phyloP scores from a whole-genome alignment of 2,113 vertebrate species.

The Epinephelus cyanopodus region DNA sequence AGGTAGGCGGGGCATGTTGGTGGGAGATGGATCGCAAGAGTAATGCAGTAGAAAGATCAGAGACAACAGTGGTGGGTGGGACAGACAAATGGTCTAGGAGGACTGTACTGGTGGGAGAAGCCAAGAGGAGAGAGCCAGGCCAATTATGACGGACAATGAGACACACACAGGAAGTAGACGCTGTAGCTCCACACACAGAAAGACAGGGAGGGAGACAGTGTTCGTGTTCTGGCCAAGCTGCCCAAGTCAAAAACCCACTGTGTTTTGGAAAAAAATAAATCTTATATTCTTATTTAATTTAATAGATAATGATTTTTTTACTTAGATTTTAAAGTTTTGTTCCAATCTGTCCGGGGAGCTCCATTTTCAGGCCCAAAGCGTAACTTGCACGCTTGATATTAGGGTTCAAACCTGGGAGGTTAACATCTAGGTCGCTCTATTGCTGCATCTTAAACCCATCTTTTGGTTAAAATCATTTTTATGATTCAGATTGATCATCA shows the following conservation, averaged over 20 bases:
- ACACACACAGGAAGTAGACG: constrained; percentile 45
- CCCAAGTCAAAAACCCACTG: constrained; percentile 9
- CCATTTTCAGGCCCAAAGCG: background rate
- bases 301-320: no score
- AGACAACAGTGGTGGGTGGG: background rate
- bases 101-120: constrained; percentile 61
- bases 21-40: background rate
- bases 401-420: background rate
- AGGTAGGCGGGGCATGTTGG: background rate
- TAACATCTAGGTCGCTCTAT: background rate
- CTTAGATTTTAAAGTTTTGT: no score
- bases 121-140: constrained; percentile 84
- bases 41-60: background rate
- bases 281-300: background rate
- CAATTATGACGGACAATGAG: constrained; percentile 75
- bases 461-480: background rate
- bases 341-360: no score
- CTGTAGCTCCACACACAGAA: constrained; percentile 21
- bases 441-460: background rate
- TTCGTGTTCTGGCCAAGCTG: constrained; percentile 21
- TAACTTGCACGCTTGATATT: background rate
- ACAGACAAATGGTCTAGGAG: background rate
- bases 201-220: background rate
- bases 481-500: background rate
- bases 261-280: background rate